Percentiles rank a stretch among this genome's conserved stretches.
Evolutionary conservation across 92 coral and sea anemone genomes (phyloP).

Genomic region (Phenganax stokvisi): DNA sequence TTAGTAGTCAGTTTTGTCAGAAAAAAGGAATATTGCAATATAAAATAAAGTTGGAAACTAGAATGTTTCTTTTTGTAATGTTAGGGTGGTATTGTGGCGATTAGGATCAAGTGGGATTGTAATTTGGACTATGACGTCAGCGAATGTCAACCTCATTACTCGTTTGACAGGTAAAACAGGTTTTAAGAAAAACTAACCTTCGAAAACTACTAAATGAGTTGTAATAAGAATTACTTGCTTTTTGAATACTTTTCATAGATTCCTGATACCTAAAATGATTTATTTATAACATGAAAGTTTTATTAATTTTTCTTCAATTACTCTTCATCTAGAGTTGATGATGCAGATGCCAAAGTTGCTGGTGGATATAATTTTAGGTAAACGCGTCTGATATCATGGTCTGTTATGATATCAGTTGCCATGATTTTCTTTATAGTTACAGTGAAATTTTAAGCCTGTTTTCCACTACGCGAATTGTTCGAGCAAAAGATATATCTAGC

Average conservation of each 20-base stretch:
- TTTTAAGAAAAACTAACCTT: not conserved
- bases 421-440: not conserved
- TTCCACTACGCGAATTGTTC: not conserved
- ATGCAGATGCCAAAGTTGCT: slow-evolving; percentile 73
- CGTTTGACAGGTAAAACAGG: slow-evolving; percentile 61
- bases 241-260: too few species aligned
- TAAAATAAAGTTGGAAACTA: too few species aligned
- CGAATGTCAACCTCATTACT: slow-evolving; percentile 76
- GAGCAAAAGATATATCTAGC: not conserved
- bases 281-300: too few species aligned
- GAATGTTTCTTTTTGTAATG: not conserved
- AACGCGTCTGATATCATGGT: not conserved
- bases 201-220: too few species aligned
- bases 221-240: too few species aligned
- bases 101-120: slow-evolving; percentile 84
- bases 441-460: too few species aligned
- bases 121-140: slow-evolving; percentile 70
- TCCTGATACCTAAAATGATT: too few species aligned
- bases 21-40: too few species aligned
- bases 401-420: not conserved
- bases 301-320: not conserved
- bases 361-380: slow-evolving; percentile 95
- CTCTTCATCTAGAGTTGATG: slow-evolving; percentile 59
- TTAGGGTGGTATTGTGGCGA: slow-evolving; percentile 96
- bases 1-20: too few species aligned